A percentile compares a stretch with the other conserved stretches of the same genome.
Evolutionary conservation across 2,113 vertebrate genomes (phyloP).

Genomic region (Oncorhynchus gorbuscha): DNA sequence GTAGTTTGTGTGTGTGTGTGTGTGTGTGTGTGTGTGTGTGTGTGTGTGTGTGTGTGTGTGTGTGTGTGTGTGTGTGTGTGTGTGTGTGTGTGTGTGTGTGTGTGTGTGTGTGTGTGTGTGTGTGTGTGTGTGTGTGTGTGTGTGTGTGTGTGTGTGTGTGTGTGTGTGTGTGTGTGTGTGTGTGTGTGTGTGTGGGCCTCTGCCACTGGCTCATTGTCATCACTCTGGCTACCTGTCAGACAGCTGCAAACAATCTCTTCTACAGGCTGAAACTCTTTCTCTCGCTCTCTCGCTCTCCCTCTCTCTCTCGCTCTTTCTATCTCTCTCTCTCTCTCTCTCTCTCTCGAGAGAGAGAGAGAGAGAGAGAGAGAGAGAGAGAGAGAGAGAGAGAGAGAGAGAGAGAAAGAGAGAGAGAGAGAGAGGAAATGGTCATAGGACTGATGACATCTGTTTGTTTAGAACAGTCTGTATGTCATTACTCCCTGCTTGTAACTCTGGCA

Average conservation of each 20-base stretch:
- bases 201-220: slow-evolving; percentile 54
- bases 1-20: not conserved
- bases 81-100: too few relatives aligned
- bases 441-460: too few relatives aligned
- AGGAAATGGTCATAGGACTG: too few relatives aligned
- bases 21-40: too few relatives aligned
- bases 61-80: not conserved
- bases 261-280: slow-evolving; percentile 44
- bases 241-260: slow-evolving; percentile 59
- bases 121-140: not conserved
- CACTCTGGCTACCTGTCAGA: slow-evolving; percentile 50
- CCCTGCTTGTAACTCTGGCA: too few relatives aligned
- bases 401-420: too few relatives aligned
- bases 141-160: slow-evolving; percentile 6
- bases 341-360: not conserved
- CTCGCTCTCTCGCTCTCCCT: not conserved
- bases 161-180: not conserved
- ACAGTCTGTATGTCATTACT: too few relatives aligned
- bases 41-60: not conserved
- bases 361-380: too few relatives aligned
- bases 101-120: not conserved
- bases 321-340: slow-evolving; percentile 4
- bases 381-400: too few relatives aligned
- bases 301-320: not conserved
- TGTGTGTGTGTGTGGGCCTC: too few relatives aligned